Conservation (phyloP, 2,113 vertebrate species). For the Cephalopholis sonnerati region DNA sequence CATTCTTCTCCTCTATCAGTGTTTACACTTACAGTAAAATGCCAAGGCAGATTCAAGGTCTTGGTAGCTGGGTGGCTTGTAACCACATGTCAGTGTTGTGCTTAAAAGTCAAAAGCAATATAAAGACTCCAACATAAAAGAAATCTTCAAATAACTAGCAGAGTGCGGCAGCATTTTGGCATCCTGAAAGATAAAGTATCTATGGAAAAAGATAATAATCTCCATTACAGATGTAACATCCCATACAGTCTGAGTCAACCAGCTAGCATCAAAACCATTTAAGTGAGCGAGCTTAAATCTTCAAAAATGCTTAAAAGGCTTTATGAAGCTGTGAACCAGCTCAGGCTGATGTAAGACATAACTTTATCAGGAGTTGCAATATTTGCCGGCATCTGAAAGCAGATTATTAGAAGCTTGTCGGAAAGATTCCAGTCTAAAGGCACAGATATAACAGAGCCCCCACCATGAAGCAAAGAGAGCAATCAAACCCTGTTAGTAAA, state of each 20-base stretch:
- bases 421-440: background rate
- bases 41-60: background rate
- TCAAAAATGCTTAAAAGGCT: conserved; percentile 13
- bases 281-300: background rate
- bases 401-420: conserved; percentile 16
- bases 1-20: conserved; percentile 34
- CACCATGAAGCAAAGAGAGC: background rate
- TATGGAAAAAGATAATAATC: conserved; percentile 21
- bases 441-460: background rate
- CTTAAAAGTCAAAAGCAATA: conserved; percentile 4
- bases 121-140: background rate
- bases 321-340: conserved; percentile 8
- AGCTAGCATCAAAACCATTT: background rate
- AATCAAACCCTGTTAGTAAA: background rate
- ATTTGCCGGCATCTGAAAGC: background rate
- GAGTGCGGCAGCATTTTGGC: conserved; percentile 7
- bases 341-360: background rate
- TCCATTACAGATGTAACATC: conserved; percentile 28
- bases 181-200: background rate
- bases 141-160: conserved; percentile 13
- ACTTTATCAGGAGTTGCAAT: background rate
- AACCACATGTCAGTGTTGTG: background rate
- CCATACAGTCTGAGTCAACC: background rate
- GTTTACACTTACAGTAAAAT: conserved; percentile 10
- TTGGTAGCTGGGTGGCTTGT: background rate